Evolutionary conservation across 2,888 invertebrate species (phyloP).

Genomic region (Cerastis leucographa): DNA sequence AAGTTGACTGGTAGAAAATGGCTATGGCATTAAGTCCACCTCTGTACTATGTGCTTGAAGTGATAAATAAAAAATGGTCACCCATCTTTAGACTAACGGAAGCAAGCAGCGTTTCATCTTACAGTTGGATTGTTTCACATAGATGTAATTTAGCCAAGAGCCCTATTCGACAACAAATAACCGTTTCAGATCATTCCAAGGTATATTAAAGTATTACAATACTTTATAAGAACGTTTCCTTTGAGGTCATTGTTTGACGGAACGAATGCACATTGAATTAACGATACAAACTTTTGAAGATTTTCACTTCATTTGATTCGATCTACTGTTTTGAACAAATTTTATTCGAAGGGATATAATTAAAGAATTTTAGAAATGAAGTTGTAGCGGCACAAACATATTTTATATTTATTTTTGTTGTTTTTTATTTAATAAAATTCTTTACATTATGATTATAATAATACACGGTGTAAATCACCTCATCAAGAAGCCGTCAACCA

Average conservation of each 20-base stretch:
- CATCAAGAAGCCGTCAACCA: no score
- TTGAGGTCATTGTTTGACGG: slow-evolving; percentile 75
- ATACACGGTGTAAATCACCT: no score
- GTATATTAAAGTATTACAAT: slow-evolving; percentile 4
- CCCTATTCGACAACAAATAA: background rate
- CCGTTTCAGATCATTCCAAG: background rate
- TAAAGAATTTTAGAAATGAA: background rate
- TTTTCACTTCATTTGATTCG: slow-evolving; percentile 37
- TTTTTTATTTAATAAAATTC: no score
- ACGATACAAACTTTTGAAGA: slow-evolving; percentile 64
- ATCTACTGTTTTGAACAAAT: slow-evolving; percentile 23
- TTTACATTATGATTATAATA: no score
- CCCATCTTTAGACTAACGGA: background rate
- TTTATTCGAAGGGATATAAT: background rate
- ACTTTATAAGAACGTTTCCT: slow-evolving; percentile 46
- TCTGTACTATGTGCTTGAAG: no score
- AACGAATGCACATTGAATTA: slow-evolving; percentile 78
- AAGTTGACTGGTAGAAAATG: no score
- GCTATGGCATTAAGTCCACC: no score
- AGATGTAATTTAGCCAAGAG: background rate
- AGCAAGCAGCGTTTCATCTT: background rate
- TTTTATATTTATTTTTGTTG: no score
- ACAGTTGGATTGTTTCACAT: background rate
- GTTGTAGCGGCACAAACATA: no score
- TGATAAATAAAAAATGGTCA: no score